Conservation (phyloP, 2,113 vertebrate genomes). For the Benitochromis conjunctus region DNA sequence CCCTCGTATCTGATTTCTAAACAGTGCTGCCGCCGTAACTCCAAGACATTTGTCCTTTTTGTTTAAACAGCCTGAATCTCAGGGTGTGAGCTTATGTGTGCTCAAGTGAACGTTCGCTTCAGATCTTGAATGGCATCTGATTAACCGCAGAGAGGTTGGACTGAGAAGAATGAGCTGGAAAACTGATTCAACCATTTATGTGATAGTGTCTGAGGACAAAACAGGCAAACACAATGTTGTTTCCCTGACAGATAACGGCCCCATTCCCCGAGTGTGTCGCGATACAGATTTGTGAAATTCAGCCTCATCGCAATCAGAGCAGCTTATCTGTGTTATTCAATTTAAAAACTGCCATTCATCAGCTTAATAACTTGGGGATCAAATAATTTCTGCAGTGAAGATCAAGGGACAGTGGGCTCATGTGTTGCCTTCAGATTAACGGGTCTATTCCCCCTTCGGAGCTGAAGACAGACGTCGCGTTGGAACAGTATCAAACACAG, state of each 20-base stretch:
- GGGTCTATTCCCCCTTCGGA: neutral
- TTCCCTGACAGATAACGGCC: neutral
- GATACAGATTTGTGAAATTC: constrained; percentile 1
- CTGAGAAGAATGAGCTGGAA: neutral
- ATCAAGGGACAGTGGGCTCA: constrained; percentile 25
- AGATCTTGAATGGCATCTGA: constrained; percentile 15
- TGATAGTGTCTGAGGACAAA: neutral
- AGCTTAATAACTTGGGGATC: constrained; percentile 29
- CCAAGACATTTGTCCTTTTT: neutral
- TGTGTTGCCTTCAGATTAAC: constrained; percentile 49
- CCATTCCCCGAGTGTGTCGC: neutral
- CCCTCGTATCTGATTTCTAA: constrained; percentile 4
- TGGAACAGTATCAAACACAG: constrained; percentile 1
- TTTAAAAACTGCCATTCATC: constrained; percentile 47
- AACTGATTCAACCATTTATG: constrained; percentile 12
- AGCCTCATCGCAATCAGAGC: constrained; percentile 12
- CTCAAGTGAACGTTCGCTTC: constrained; percentile 6
- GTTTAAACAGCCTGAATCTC: neutral
- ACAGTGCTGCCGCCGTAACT: neutral
- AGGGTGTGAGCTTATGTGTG: neutral
- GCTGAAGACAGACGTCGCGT: neutral
- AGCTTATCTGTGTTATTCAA: constrained; percentile 51
- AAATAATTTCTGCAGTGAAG: neutral
- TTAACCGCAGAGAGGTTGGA: neutral
- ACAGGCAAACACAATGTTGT: neutral